phyloP scores from a whole-genome alignment of 1,140 invertebrate species.

The Drepana arcuata region DNA sequence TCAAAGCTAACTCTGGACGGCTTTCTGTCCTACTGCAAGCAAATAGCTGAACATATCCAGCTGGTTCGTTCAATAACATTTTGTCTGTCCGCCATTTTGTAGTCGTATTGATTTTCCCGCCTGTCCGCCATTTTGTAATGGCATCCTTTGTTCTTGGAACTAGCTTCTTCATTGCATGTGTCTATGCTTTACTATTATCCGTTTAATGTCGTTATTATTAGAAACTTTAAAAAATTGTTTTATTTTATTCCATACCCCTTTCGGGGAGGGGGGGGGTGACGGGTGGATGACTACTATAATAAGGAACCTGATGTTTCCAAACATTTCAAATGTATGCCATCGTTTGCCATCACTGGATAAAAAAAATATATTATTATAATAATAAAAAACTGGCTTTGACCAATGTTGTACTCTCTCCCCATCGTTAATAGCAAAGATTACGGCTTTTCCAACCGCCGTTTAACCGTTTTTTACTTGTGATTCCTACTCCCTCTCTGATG shows the following conservation, averaged over 20 bases:
- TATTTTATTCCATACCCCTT: neutral
- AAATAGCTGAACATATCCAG: constrained; percentile 68
- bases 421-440: too few species aligned
- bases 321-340: too few species aligned
- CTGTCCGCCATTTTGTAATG: constrained; percentile 12
- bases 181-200: constrained; percentile 1
- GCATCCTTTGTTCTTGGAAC: neutral
- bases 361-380: too few species aligned
- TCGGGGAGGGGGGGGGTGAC: too few species aligned
- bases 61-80: constrained; percentile 56
- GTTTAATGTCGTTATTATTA: neutral
- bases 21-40: constrained; percentile 70
- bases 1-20: constrained; percentile 65
- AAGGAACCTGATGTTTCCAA: too few species aligned
- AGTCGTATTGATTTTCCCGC: constrained; percentile 10
- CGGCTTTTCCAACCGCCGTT: too few species aligned
- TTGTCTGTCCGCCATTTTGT: constrained; percentile 38
- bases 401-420: too few species aligned
- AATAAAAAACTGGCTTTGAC: too few species aligned
- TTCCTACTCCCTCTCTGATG: too few species aligned
- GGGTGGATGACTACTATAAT: too few species aligned
- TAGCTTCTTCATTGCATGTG: constrained; percentile 1
- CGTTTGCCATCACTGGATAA: too few species aligned
- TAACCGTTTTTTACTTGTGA: too few species aligned
- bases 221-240: neutral